Base-by-base conservation (phyloP, 2,888 invertebrate genomes). In the Meiosimyza decipiens region DNA sequence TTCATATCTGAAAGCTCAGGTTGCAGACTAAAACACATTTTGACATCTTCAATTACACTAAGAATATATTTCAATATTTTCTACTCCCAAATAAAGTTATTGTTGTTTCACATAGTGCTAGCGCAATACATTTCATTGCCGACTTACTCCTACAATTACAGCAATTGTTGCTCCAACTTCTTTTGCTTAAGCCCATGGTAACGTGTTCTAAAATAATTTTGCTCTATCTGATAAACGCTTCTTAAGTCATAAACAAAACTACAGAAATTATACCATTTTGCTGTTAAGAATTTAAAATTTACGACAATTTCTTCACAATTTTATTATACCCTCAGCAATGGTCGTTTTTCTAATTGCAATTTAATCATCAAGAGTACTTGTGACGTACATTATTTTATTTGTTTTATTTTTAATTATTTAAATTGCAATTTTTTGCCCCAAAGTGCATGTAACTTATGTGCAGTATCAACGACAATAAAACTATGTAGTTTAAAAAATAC, bases 261-360 rank as follows among this genome's bases (percentile, higher is more conserved):
- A 1, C 54, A 54, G 7, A 18, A 54, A 9, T 54, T 16, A 13
- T 40, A 50, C 16, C 64, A 18, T 40, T 40, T 40, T 40, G 9
- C 40, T 40, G 40, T 9, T 40, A 9, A 40, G 18, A 22, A 16
- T 55, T 62, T 40, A 18, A 13, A 18, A 49, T 63, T 63, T 63
- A 49, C 49, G 47, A 18, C 49, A 47, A 6, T 62, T 62, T 47
- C 16, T 40, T n/a, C 12, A 50, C 22, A n/a, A 66, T 22, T 64
- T 64, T 64, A 64, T 64, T 51, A 50, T 18, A 50, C 64, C 18
- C 22, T 16, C 28, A 13, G 22, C 22, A 22, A 57, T 57, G 22
- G 15, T 57, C 50, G 73, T 76, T 77, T 74, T 78, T 79, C 72
- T 77, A 77, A 78, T 79, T 75, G 78, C 75, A 76, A 78, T 78